Conservation (phyloP, 2,113 vertebrate species). For the Motacilla tschutschensis region DNA sequence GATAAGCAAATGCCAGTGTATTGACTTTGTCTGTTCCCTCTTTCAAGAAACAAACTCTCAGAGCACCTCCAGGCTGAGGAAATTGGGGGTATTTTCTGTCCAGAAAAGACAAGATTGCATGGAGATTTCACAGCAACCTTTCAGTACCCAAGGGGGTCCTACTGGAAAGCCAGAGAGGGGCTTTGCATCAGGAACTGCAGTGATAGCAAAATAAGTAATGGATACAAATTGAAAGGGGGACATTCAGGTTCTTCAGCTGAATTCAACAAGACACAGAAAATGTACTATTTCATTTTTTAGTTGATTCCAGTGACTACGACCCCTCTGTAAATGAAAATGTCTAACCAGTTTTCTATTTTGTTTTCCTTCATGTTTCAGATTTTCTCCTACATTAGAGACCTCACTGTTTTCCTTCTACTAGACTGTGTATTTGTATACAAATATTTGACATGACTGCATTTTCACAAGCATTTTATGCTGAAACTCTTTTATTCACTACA, state of each 20-base stretch:
- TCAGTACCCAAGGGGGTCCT: not conserved
- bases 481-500: not conserved
- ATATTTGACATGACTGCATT: not conserved
- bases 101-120: not conserved
- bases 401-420: not conserved
- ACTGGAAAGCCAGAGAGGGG: not conserved
- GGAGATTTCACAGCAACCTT: not conserved
- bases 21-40: not conserved
- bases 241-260: not conserved
- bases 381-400: not conserved
- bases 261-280: not conserved
- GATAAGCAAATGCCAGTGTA: not conserved
- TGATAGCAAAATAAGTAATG: not conserved
- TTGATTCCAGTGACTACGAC: not conserved
- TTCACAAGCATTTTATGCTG: not conserved
- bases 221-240: not conserved
- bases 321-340: not conserved
- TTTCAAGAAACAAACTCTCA: not conserved
- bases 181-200: not conserved
- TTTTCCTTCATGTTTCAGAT: not conserved
- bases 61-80: not conserved
- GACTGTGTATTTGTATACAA: not conserved
- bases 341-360: not conserved
- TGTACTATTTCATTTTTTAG: not conserved
- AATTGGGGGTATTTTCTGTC: not conserved